Evolutionary conservation across 2,113 vertebrate species (phyloP), one percentile per base, ranked within the genome.

Genomic region (Gallinago paraguaiae): DNA sequence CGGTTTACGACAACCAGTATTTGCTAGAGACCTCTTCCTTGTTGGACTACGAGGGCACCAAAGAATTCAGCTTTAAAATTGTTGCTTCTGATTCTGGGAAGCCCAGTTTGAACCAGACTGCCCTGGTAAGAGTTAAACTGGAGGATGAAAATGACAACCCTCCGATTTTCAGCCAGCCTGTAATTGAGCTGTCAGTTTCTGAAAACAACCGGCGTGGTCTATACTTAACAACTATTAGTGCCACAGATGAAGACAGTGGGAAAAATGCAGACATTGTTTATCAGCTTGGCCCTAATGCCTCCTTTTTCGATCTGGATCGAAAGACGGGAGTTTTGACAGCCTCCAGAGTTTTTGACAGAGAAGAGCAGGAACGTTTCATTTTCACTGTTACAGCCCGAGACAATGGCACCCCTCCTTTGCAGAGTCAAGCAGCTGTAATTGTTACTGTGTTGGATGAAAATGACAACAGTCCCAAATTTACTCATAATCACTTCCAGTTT

Each of bases 71-170:
- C 98, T 99, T 99, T 98, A 99, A 99, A 98, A 99, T 99, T 37
- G 99, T 99, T 46, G 99, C 99, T 56, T 99, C 99, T 33, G 99
- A 99, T 97, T 99, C 99, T 33, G 99, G 99, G 59, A 99, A 99
- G 82, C 99, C 99, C 43, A 99, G 99, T 96, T 98, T 99, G 97
- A 99, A 99, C 97, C 99, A 99, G 98, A 99, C 99, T 33, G 99
- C 99, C 68, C 97, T 99, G 94, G 99, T 99, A 72, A 98, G 99
- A 98, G 99, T 99, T 97, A 99, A 98, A 96, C 97, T 99, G 94
- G 99, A 99, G 97, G 99, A 99, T 69, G 99, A 99, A 97, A 99
- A 99, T 92, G 99, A 99, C 98, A 99, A 99, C 98, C 99, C 99
- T 65, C 99, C 99, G 70, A 98, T 99, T 98, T 99, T 99, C 97